Evolutionary conservation across 2,888 invertebrate genomes (phyloP).

Genomic region (Hybos culiciformis): DNA sequence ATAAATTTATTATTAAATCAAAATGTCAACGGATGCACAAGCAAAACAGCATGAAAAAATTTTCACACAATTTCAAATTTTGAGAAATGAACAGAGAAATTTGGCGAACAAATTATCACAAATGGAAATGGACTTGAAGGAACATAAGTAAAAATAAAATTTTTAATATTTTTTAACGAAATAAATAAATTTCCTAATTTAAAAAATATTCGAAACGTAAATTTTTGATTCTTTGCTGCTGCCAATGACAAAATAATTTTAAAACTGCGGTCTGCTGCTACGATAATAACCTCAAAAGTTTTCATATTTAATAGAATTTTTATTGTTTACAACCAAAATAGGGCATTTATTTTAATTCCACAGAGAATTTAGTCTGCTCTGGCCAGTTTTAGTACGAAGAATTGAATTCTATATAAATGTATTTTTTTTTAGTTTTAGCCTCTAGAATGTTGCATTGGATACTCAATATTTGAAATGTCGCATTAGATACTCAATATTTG

Average conservation of each 20-base stretch:
- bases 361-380: too few relatives aligned
- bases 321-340: too few relatives aligned
- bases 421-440: too few relatives aligned
- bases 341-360: too few relatives aligned
- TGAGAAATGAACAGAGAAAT: slow-evolving; percentile 76
- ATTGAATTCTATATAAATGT: too few relatives aligned
- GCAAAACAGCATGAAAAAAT: slow-evolving; percentile 56
- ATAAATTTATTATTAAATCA: slow-evolving; percentile 10
- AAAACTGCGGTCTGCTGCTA: neutral
- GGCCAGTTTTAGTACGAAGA: too few relatives aligned
- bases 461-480: too few relatives aligned
- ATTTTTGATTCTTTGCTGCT: too few relatives aligned
- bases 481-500: too few relatives aligned
- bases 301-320: neutral
- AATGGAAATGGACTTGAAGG: slow-evolving; percentile 86
- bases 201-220: too few relatives aligned
- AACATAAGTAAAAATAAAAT: slow-evolving; percentile 71
- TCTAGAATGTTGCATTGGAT: too few relatives aligned
- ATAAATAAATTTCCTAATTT: neutral
- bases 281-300: neutral
- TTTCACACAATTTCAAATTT: slow-evolving; percentile 70
- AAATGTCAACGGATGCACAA: slow-evolving; percentile 31
- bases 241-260: too few relatives aligned
- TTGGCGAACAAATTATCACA: slow-evolving; percentile 81
- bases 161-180: slow-evolving; percentile 12